Base-by-base conservation (phyloP, 2,888 invertebrate species). In the Drosophila sordidula region DNA sequence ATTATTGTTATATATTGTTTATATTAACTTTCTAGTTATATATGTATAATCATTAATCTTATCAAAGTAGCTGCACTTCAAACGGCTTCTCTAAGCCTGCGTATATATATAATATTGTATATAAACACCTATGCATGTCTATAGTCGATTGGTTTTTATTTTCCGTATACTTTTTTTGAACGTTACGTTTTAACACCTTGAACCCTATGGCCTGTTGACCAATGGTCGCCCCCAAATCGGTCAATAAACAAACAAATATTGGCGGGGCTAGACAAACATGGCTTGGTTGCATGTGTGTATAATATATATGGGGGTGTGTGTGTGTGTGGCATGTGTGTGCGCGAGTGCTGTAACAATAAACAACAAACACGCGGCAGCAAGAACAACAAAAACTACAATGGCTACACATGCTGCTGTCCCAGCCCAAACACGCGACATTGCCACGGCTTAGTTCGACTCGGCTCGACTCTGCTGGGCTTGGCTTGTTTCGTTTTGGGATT, bases 211-310 rank as follows among this genome's bases (percentile, higher is more conserved):
- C 42, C 32, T 63, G 80, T 71, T 87, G 73, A 75, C 77, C 79
- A 78, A 79, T 78, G 78, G 79, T 75, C 65, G 63, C 70, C 82
- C 75, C 77, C 75, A 86, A 89, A 85, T 87, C 81, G 87, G 75
- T 79, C 85, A 88, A 90, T 88, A 90, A 90, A 80, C 81, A 89
- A 90, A 89, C 89, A 90, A 89, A 75, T 57, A 65, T 76, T 68
- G 72, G 78, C 67, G 72, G 70, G 78, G 81, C 82, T 87, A 68
- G 70, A 78, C 79, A 88, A 86, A 76, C 87, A 82, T 11, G n/a
- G 55, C 41, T 39, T 34, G 39, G 22, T 49, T 52, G 63, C 39
- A 22, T 55, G 26, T 11, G 4, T 29, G 16, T 12, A 26, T 14
- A n/a, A 11, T 32, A 9, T 14, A 8, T n/a, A 18, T 18, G 18